A percentile compares a stretch with the other conserved stretches of the same genome.
Evolutionary conservation across 2,888 invertebrate genomes (phyloP).

Genomic region (Andrena dorsata): DNA sequence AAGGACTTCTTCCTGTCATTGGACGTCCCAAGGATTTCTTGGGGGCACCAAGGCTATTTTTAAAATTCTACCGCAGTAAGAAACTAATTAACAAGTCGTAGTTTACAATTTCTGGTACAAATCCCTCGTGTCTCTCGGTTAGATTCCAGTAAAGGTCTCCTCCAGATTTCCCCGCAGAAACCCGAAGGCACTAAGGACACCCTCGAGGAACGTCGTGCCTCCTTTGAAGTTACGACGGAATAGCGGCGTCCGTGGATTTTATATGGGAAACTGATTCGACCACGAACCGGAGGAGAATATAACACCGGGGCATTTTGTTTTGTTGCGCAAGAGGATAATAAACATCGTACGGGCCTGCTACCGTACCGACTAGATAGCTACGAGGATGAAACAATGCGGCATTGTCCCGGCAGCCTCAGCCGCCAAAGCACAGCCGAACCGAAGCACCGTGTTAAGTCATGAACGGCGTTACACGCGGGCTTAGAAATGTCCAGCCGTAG

Average conservation of each 20-base stretch:
- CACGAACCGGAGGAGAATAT: constrained; percentile 67
- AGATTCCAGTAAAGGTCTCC: neutral
- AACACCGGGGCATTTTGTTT: constrained; percentile 69
- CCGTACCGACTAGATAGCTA: constrained; percentile 76
- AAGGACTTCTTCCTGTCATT: too few relatives aligned
- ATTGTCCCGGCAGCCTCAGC: constrained; percentile 80
- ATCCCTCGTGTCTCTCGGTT: neutral
- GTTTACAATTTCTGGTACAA: neutral
- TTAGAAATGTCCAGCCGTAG: constrained; percentile 46
- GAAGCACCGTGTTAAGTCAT: constrained; percentile 72
- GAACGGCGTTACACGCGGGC: constrained; percentile 63
- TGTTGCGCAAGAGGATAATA: constrained; percentile 75
- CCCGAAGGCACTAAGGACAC: constrained; percentile 35
- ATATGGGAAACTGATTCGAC: constrained; percentile 70
- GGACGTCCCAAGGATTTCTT: too few relatives aligned
- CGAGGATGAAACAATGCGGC: constrained; percentile 81
- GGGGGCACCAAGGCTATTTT: too few relatives aligned
- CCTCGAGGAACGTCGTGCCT: constrained; percentile 46
- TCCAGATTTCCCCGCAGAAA: neutral
- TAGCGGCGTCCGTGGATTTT: constrained; percentile 60
- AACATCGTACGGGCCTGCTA: constrained; percentile 71
- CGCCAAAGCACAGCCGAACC: constrained; percentile 73
- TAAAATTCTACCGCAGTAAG: too few relatives aligned
- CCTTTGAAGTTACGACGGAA: constrained; percentile 58
- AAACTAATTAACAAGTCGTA: too few relatives aligned